Evolutionary conservation across 2,888 invertebrate genomes (phyloP).

Genomic region (Eulithis testata): DNA sequence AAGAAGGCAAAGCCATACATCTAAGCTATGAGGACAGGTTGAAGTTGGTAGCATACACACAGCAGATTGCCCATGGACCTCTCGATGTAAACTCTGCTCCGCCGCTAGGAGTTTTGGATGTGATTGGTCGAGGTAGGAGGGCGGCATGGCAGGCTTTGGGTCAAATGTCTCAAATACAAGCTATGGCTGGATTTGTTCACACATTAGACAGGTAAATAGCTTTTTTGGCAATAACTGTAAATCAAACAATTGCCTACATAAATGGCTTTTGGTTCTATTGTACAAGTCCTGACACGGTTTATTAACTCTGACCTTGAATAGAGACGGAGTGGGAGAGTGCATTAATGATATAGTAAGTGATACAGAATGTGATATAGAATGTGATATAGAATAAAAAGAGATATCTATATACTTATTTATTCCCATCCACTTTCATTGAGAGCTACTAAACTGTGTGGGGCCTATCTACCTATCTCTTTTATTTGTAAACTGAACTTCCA

Average conservation of each 20-base stretch:
- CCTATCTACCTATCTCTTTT: background rate
- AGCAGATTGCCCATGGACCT: slow-evolving; percentile 95
- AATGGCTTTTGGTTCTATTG: background rate
- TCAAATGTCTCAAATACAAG: slow-evolving; percentile 92
- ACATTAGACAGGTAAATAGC: slow-evolving; percentile 87
- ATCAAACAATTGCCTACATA: background rate
- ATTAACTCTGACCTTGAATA: too few species aligned
- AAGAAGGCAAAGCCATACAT: slow-evolving; percentile 98
- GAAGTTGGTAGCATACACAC: slow-evolving; percentile 95
- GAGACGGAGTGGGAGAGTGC: too few species aligned
- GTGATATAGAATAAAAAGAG: too few species aligned
- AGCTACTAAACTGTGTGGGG: too few species aligned
- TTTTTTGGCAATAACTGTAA: slow-evolving; percentile 8
- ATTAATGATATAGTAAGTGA: too few species aligned
- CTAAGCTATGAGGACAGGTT: slow-evolving; percentile 97
- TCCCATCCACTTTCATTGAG: too few species aligned
- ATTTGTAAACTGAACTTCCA: background rate
- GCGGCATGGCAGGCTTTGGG: slow-evolving; percentile 97
- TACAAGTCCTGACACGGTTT: too few species aligned
- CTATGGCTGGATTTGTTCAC: slow-evolving; percentile 96
- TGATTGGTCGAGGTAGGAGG: slow-evolving; percentile 96
- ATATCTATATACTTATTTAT: too few species aligned
- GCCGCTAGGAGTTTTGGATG: slow-evolving; percentile 96
- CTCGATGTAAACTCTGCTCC: slow-evolving; percentile 89
- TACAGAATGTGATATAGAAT: too few species aligned